Percentiles rank a stretch among this genome's conserved stretches.
phyloP scores from a whole-genome alignment of 1,140 invertebrate genomes.

The Teleopsis dalmanni region DNA sequence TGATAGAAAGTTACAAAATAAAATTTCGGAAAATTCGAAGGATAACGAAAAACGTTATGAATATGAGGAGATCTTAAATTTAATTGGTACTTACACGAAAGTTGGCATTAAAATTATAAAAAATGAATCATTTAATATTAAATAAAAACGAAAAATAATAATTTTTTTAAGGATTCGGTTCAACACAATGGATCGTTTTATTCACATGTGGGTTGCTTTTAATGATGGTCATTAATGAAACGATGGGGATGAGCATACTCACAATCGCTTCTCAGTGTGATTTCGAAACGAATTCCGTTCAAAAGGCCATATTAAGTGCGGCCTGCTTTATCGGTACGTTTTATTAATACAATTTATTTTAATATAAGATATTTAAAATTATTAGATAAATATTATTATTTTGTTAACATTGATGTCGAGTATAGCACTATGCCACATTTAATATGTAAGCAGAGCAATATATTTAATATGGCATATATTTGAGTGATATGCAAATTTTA shows the following conservation, averaged over 20 bases:
- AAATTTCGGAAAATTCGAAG: neutral
- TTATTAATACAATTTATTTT: neutral
- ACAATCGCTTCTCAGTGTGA: constrained; percentile 44
- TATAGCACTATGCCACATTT: too few species aligned
- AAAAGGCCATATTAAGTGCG: constrained; percentile 39
- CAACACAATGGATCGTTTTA: constrained; percentile 28
- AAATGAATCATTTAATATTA: too few species aligned
- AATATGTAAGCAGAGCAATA: too few species aligned
- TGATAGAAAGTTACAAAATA: neutral
- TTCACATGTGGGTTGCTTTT: constrained; percentile 29
- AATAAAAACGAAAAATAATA: neutral
- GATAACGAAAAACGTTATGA: neutral
- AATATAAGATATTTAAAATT: neutral
- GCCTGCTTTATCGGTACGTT: constrained; percentile 38
- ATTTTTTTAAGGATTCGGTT: constrained; percentile 25
- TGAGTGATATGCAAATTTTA: too few species aligned
- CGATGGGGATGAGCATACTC: constrained; percentile 40
- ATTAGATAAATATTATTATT: constrained; percentile 50
- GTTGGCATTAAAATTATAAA: too few species aligned
- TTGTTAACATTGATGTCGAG: constrained; percentile 55
- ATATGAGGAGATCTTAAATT: constrained; percentile 8
- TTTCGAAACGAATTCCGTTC: constrained; percentile 33
- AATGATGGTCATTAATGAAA: constrained; percentile 40
- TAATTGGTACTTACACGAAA: too few species aligned
- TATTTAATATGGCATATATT: too few species aligned